Evolutionary conservation across 2,888 invertebrate species (phyloP).

Genomic region (Clepsis dumicolana): DNA sequence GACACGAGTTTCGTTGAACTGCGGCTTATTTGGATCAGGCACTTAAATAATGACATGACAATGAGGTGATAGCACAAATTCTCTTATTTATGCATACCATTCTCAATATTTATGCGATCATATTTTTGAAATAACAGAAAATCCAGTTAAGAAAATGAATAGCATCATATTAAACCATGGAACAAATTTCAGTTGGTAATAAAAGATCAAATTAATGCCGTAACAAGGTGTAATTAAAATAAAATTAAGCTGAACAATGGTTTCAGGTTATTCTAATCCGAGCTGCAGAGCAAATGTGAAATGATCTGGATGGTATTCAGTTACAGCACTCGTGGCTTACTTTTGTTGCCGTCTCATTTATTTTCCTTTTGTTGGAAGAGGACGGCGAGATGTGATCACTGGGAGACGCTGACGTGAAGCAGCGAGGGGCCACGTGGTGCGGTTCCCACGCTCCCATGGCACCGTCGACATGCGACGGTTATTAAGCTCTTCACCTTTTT

Average conservation of each 20-base stretch:
- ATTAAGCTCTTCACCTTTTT: constrained; percentile 83
- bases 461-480: constrained; percentile 82
- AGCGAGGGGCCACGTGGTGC: constrained; percentile 55
- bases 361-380: background rate
- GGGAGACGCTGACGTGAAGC: constrained; percentile 25
- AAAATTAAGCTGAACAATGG: constrained; percentile 65
- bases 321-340: background rate
- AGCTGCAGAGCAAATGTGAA: constrained; percentile 27
- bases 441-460: constrained; percentile 69
- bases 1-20: constrained; percentile 37
- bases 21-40: constrained; percentile 38
- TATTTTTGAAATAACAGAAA: background rate
- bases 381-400: constrained; percentile 14
- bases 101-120: background rate
- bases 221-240: constrained; percentile 66
- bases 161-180: background rate
- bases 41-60: constrained; percentile 30
- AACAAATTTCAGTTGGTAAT: constrained; percentile 16
- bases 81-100: background rate
- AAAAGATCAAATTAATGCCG: constrained; percentile 48
- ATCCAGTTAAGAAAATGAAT: background rate
- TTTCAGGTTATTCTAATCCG: constrained; percentile 69
- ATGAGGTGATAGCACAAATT: constrained; percentile 5
- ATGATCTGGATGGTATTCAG: constrained; percentile 15
- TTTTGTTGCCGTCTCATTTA: constrained; percentile 15